Base-by-base conservation (phyloP, 2,888 invertebrate genomes). In the Teleiodes luculella region DNA sequence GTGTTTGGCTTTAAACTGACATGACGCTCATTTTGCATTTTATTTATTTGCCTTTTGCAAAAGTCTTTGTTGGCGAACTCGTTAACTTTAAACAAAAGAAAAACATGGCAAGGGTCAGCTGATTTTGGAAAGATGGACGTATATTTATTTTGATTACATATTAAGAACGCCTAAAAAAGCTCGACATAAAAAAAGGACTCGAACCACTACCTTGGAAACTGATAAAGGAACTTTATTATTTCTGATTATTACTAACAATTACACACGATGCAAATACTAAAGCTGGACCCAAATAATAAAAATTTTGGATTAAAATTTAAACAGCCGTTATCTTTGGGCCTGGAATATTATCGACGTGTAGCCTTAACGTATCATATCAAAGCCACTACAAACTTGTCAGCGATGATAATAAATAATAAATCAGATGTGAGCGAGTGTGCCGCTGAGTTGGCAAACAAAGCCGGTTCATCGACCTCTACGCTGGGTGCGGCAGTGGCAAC, bases 371-470 rank as follows among this genome's bases (percentile, higher is more conserved):
- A n/a, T n/a, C n/a, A 41, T 28, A 35, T 70, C 65, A 65, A 60
- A 63, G 56, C 64, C 62, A 63, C 65, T 65, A 43, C 67, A 66
- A 63, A 62, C 62, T 69, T 75, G 77, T 78, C 81, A 78, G 76
- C 74, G 74, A 81, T 78, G 74, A 81, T 78, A 76, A 73, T 76
- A 79, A 73, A 76, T n/a, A n/a, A n/a, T n/a, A n/a, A 79, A 77
- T 76, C 74, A 72, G 78, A 72, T 71, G 76, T 68, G 76, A 70
- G 77, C 48, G 53, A 48, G 31, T 30, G 33, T 30, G 36, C 41
- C 68, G 84, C 86, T 88, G 86, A 86, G 86, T 87, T 88, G 88
- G 88, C 88, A 88, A 89, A 89, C 88, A 88, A 87, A 86, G 87
- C 79, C 77, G 84, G 87, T 80, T 88, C 85, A 84, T 78, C 77